Evolutionary conservation across 2,113 vertebrate species (phyloP).

Genomic region (Chaetops frenatus): DNA sequence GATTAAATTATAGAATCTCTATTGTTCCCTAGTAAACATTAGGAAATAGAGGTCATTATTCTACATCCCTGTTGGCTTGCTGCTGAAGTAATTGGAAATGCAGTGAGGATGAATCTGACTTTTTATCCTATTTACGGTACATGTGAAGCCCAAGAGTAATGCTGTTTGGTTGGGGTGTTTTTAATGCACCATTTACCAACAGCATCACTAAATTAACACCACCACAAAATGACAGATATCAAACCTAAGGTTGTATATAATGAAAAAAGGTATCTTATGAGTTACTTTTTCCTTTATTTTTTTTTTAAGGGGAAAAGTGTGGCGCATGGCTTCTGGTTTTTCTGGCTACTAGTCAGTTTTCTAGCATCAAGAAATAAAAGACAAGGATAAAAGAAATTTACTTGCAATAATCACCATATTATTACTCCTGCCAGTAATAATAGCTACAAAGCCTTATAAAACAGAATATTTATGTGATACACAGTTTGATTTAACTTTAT

Average conservation of each 20-base stretch:
- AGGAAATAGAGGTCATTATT: not conserved
- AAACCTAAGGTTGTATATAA: not conserved
- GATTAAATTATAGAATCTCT: not conserved
- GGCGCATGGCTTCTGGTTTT: not conserved
- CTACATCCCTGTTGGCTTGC: not conserved
- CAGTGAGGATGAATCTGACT: not conserved
- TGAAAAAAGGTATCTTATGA: not conserved
- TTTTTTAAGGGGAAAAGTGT: not conserved
- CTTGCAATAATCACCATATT: not conserved
- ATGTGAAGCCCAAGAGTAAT: not conserved
- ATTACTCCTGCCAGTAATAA: slow-evolving; percentile 25
- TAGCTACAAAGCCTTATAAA: not conserved
- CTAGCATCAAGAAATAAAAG: not conserved
- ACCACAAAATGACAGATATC: not conserved
- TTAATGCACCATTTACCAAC: not conserved
- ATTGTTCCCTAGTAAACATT: not conserved
- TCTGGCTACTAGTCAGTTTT: not conserved
- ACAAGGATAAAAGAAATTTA: not conserved
- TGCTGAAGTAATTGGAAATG: not conserved
- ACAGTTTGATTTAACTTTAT: not conserved
- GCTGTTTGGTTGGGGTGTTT: not conserved
- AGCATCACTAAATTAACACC: not conserved
- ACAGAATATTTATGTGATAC: not conserved
- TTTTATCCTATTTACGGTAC: not conserved
- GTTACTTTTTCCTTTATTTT: not conserved